A percentile compares a stretch with the other conserved stretches of the same genome.
Conservation (phyloP, 2,113 vertebrate genomes). For the Toxotes jaculatrix region DNA sequence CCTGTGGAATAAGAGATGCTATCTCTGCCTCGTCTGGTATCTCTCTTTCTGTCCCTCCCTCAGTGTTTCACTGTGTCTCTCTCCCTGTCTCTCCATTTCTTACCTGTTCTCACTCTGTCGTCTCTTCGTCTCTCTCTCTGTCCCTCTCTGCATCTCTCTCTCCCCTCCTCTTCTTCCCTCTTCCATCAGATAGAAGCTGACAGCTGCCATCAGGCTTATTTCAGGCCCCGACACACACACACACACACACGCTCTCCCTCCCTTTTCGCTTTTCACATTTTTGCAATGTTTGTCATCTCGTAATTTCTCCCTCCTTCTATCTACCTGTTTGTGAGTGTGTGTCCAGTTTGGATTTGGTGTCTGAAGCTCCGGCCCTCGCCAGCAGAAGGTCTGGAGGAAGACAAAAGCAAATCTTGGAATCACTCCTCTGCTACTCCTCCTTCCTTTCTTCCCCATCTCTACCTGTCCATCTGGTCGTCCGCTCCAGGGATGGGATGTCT, state of each 20-base stretch:
- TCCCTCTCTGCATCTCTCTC: background rate
- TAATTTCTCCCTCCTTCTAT: constrained; percentile 55
- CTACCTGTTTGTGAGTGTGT: constrained; percentile 40
- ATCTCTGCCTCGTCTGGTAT: constrained; percentile 35
- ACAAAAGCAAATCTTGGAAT: constrained; percentile 58
- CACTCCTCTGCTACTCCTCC: constrained; percentile 32
- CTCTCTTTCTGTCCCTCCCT: constrained; percentile 21
- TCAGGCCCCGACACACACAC: constrained; percentile 59
- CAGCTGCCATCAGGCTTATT: constrained; percentile 79
- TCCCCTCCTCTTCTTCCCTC: constrained; percentile 40
- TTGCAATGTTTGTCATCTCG: constrained; percentile 51
- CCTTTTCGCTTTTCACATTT: constrained; percentile 43
- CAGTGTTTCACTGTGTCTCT: constrained; percentile 21
- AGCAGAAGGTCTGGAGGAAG: constrained; percentile 57
- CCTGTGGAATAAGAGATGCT: constrained; percentile 65
- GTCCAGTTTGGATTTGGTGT: constrained; percentile 58
- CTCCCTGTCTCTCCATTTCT: constrained; percentile 40
- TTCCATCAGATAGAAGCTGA: constrained; percentile 68
- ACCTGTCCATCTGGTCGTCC: constrained; percentile 69
- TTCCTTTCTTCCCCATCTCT: constrained; percentile 15
- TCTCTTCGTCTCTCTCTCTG: constrained; percentile 46
- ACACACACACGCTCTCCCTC: background rate
- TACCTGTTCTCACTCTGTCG: constrained; percentile 56
- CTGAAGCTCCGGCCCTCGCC: constrained; percentile 37
- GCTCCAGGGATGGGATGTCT: constrained; percentile 55